Conservation (phyloP, 2,113 vertebrate species). For the Pomatorhinus ruficollis region DNA sequence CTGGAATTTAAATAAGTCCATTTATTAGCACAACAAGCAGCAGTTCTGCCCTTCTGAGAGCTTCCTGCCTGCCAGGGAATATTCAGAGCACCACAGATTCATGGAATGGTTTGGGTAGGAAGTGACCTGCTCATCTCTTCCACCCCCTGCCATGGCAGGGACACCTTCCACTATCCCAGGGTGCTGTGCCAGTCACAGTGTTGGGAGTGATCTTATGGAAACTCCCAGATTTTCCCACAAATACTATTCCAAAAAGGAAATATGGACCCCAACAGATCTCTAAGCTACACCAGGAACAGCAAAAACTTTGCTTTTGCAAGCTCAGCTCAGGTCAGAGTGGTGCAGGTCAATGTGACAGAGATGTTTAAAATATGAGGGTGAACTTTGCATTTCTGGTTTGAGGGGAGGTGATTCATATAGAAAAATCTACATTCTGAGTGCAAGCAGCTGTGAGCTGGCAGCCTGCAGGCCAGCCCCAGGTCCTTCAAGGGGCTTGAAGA, state of each 20-base stretch:
- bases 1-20: not conserved
- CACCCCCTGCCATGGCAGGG: not conserved
- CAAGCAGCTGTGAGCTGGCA: not conserved
- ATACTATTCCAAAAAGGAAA: not conserved
- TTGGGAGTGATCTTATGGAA: not conserved
- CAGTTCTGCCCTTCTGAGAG: not conserved
- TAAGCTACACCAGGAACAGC: not conserved
- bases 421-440: not conserved
- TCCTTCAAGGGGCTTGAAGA: not conserved
- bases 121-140: not conserved
- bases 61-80: not conserved
- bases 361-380: not conserved
- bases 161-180: not conserved
- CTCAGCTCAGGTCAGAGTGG: not conserved
- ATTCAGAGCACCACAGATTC: not conserved
- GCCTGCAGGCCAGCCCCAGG: not conserved
- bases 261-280: not conserved
- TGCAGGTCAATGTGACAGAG: not conserved
- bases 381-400: not conserved
- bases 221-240: not conserved
- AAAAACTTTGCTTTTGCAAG: not conserved
- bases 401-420: not conserved
- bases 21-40: not conserved
- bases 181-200: fast-evolving
- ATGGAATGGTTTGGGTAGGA: not conserved